Conservation (phyloP, 2,113 vertebrate species). For the Gopherus evgoodei region DNA sequence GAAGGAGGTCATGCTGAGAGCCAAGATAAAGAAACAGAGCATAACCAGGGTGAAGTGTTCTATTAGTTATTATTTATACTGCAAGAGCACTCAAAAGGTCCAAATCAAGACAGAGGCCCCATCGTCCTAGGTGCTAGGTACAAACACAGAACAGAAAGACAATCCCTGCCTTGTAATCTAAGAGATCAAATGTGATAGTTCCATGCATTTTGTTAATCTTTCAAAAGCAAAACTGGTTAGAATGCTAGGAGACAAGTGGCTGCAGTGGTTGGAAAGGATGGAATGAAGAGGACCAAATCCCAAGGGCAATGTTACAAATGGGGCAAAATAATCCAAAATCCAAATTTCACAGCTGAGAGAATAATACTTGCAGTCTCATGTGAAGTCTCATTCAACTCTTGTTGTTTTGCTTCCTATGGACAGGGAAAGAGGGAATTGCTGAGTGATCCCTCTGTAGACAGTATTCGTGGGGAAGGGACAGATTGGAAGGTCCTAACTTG, state of each 20-base stretch:
- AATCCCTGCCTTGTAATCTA: no score
- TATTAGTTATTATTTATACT: neutral
- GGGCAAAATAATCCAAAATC: neutral
- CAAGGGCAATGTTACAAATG: neutral
- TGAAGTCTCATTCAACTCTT: neutral
- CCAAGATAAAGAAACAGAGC: neutral
- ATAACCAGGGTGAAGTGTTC: neutral
- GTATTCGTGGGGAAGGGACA: neutral
- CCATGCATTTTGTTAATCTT: neutral
- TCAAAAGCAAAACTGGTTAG: neutral
- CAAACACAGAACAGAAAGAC: neutral
- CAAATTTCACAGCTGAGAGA: neutral
- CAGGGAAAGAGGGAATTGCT: rapidly evolving
- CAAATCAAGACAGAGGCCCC: neutral
- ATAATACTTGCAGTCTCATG: neutral
- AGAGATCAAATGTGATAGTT: neutral
- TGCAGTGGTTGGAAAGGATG: neutral
- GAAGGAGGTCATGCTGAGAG: neutral
- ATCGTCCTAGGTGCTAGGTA: neutral
- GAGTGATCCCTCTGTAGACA: neutral
- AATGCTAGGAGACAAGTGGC: neutral
- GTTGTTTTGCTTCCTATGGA: neutral
- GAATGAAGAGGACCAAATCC: neutral
- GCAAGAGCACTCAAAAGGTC: neutral
- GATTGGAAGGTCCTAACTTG: neutral